Percentiles rank a stretch among this genome's conserved stretches.
Conservation (phyloP, 2,797 vertebrate species). For the Botia almorhae region DNA sequence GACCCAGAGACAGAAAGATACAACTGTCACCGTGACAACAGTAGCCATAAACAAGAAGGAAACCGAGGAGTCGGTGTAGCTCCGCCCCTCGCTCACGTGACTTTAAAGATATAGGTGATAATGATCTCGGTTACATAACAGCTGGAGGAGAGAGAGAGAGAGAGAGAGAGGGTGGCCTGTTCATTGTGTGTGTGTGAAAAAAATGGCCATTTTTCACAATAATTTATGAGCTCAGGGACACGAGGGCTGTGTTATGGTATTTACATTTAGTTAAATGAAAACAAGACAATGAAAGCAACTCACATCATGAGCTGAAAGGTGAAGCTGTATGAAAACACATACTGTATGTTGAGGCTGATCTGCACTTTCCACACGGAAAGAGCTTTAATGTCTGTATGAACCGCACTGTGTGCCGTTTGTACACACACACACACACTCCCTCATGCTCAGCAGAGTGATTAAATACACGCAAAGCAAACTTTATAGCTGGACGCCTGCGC, state of each 20-base stretch:
- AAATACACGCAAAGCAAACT: conserved; percentile 20
- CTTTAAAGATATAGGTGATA: conserved; percentile 39
- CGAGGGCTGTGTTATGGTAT: conserved; percentile 35
- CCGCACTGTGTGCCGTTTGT: conserved; percentile 39
- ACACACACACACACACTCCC: conserved; percentile 32
- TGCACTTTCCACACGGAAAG: conserved; percentile 24
- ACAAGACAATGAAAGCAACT: conserved; percentile 27
- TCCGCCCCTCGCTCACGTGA: conserved; percentile 21
- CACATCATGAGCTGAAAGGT: conserved; percentile 23
- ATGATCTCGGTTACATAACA: conserved; percentile 48
- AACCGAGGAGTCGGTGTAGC: conserved; percentile 11
- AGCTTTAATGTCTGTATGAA: conserved; percentile 38
- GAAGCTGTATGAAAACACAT: conserved; percentile 18
- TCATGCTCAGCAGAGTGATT: conserved; percentile 20
- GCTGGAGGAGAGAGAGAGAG: conserved; percentile 10
- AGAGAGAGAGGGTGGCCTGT: background rate
- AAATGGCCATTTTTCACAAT: conserved; percentile 42
- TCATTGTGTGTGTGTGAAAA: conserved; percentile 14
- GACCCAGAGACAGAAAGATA: background rate
- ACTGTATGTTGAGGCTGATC: conserved; percentile 11
- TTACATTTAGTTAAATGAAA: no score
- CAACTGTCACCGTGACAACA: conserved; percentile 35
- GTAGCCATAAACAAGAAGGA: conserved; percentile 42
- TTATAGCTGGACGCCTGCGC: conserved; percentile 31
- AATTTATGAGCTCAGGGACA: conserved; percentile 34